phyloP scores from a whole-genome alignment of 2,113 vertebrate genomes.

The Miniopterus natalensis region DNA sequence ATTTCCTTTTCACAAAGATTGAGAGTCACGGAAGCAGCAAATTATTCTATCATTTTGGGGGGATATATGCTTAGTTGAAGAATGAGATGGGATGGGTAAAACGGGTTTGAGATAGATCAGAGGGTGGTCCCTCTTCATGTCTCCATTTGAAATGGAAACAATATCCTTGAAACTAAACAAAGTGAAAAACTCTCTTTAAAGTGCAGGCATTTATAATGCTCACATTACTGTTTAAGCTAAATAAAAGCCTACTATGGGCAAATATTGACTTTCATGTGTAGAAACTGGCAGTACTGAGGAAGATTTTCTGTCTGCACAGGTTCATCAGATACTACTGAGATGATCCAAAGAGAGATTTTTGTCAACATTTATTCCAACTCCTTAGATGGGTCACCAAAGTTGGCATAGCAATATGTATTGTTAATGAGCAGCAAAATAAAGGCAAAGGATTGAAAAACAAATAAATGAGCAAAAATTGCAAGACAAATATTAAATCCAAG shows the following conservation, averaged over 20 bases:
- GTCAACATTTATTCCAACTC: neutral
- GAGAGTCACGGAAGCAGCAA: neutral
- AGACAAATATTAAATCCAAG: conserved; percentile 17
- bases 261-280: conserved; percentile 26
- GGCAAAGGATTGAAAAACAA: conserved; percentile 10
- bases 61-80: neutral
- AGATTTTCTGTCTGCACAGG: neutral
- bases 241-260: conserved; percentile 49
- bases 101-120: neutral
- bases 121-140: neutral
- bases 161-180: neutral
- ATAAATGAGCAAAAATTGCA: neutral
- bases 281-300: neutral
- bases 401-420: conserved; percentile 13
- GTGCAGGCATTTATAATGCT: conserved; percentile 6
- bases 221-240: conserved; percentile 32
- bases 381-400: neutral
- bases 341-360: neutral
- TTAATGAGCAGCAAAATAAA: conserved; percentile 29
- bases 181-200: conserved; percentile 42
- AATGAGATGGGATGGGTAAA: neutral
- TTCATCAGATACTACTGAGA: conserved; percentile 16
- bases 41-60: neutral
- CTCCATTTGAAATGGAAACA: conserved; percentile 22
- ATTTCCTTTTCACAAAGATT: neutral